Evolutionary conservation across 2,888 invertebrate species (phyloP), one percentile per base, ranked within the genome.

Genomic region (Ariolimax columbianus): DNA sequence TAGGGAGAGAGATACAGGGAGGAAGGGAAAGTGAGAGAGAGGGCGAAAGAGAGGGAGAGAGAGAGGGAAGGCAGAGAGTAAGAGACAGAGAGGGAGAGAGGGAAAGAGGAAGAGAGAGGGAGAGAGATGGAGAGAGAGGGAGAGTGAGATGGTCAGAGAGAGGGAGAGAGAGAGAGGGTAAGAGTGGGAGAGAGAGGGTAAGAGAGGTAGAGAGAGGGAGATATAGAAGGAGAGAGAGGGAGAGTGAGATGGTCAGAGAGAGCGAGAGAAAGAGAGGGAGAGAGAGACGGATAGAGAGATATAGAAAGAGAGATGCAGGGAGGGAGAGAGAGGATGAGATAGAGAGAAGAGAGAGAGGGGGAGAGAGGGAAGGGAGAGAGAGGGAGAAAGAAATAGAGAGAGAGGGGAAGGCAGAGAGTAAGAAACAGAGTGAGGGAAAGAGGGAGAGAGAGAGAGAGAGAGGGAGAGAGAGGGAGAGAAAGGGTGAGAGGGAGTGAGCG

Each of bases 241-340:
- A 36, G 14, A 68, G 68, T 36, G 17, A 38, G 23, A 23, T 33
- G 72, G 72, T n/a, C n/a, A 68, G 68, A 36, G 33, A 33, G 33
- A 68, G 17, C 14, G 36, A 68, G 33, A 40, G 43, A 30, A 7
- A 75, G 75, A 40, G 7, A 43, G 68, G 51, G 33, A 66, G 66
- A 79, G 19, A 66, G 38, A 79, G 33, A 79, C 38, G 66, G 11
- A 66, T 63, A 33, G 23, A 66, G 66, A 66, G 19, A 43, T 33
- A 66, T 36, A 40, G n/a, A 66, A 19, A 38, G 40, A 66, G 7
- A 38, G 68, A 38, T 38, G 40, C 66, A 66, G 4, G 40, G 38
- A 79, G 19, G 66, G 40, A 47, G 17, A 68, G 68, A 68, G 17
- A 68, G 68, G 17, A 68, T 33, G 26, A 36, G 26, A 36, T 17